phyloP scores from a whole-genome alignment of 2,113 vertebrate genomes.

The Channa maculata region DNA sequence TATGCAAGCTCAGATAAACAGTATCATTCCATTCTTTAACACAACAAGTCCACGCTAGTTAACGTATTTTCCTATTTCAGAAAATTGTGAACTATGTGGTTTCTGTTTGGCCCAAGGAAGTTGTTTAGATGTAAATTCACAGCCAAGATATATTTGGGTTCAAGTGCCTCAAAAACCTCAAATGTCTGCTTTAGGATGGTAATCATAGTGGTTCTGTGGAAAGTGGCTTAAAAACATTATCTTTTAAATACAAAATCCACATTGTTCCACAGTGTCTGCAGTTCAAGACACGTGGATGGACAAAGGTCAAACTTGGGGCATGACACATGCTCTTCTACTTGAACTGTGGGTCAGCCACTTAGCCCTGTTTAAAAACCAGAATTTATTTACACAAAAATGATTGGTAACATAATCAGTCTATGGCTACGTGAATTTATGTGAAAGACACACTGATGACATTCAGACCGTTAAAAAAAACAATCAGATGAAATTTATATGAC shows the following conservation, averaged over 20 bases:
- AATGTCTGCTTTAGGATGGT: constrained; percentile 33
- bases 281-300: constrained; percentile 4
- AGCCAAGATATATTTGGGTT: constrained; percentile 31
- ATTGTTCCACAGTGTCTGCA: constrained; percentile 22
- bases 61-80: background rate
- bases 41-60: background rate
- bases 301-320: constrained; percentile 39
- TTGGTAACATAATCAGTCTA: constrained; percentile 28
- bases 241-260: constrained; percentile 21
- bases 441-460: constrained; percentile 25
- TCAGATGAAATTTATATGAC: constrained; percentile 6
- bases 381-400: constrained; percentile 16
- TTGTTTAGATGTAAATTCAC: constrained; percentile 29
- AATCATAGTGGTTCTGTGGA: constrained; percentile 49
- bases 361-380: background rate
- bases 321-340: no score
- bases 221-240: constrained; percentile 24
- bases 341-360: background rate
- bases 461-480: constrained; percentile 9
- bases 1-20: background rate
- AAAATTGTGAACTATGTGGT: background rate
- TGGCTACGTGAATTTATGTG: constrained; percentile 20
- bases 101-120: background rate
- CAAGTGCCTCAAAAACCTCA: constrained; percentile 27
- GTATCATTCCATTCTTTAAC: background rate